A percentile compares a stretch with the other conserved stretches of the same genome.
phyloP scores from a whole-genome alignment of 2,113 vertebrate genomes.

The Falco punctatus region DNA sequence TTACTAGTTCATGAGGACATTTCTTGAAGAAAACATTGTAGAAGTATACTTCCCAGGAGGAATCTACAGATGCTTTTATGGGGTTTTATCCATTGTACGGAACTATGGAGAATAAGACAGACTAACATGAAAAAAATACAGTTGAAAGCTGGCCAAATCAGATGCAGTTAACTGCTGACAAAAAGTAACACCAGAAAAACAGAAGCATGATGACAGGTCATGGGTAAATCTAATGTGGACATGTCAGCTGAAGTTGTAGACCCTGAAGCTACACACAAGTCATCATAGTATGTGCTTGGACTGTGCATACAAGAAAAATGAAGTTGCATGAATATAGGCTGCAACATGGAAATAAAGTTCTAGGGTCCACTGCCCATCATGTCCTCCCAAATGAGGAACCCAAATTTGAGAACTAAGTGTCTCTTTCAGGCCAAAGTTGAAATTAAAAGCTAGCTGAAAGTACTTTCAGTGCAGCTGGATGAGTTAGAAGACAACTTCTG shows the following conservation, averaged over 20 bases:
- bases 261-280: neutral
- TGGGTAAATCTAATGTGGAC: neutral
- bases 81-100: neutral
- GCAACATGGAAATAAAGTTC: neutral
- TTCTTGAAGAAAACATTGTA: neutral
- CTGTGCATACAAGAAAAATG: neutral
- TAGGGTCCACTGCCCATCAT: neutral
- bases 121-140: neutral
- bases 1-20: neutral
- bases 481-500: neutral
- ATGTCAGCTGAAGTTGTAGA: neutral
- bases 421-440: neutral
- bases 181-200: neutral
- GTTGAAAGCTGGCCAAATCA: neutral
- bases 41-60: neutral
- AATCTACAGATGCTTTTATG: no score
- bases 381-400: neutral
- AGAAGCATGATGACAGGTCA: neutral
- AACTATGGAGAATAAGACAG: neutral
- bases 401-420: neutral
- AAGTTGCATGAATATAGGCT: neutral
- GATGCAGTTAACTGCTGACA: neutral
- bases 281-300: neutral
- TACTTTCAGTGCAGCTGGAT: neutral
- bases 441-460: neutral